These are phyloP conservation scores for Pseudococcus viburni DNA, from an alignment of 2,888 invertebrate genomes.

Conservation along the genomic window DNA sequence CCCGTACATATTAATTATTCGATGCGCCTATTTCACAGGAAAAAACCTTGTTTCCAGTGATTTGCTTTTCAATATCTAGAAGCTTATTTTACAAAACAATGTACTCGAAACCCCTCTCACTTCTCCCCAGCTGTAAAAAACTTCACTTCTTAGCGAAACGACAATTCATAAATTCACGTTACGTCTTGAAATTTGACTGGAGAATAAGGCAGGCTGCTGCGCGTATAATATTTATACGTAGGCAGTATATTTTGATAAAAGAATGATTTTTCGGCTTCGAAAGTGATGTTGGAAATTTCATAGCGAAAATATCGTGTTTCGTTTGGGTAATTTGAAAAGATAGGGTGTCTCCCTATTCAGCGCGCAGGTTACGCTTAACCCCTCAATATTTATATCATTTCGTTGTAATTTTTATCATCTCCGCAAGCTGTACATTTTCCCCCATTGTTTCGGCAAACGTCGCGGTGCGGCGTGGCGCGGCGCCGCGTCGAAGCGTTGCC, in stretches of 20 bases:
- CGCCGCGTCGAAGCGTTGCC: neutral
- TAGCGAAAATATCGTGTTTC: conserved; percentile 31
- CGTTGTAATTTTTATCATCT: conserved; percentile 45
- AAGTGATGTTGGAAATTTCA: conserved; percentile 28
- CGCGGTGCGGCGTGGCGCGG: neutral
- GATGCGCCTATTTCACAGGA: neutral
- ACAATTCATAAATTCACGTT: neutral
- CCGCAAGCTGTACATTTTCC: conserved; percentile 29
- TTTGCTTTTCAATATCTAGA: neutral
- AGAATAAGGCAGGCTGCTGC: conserved; percentile 2
- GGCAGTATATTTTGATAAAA: conserved; percentile 12
- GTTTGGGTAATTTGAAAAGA: conserved; percentile 36
- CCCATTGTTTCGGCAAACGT: neutral
- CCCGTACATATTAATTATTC: neutral
- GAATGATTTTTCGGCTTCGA: conserved; percentile 13
- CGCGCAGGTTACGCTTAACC: conserved; percentile 36
- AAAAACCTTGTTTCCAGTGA: neutral
- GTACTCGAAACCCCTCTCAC: neutral
- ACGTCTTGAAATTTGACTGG: neutral
- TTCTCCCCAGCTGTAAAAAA: neutral
- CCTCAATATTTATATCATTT: conserved; percentile 50
- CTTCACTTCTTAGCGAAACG: neutral
- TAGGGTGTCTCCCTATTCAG: conserved; percentile 29
- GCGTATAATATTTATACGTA: neutral
- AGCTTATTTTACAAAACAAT: neutral